Evolutionary conservation across 2,888 invertebrate species (phyloP).

Genomic region (Hoplodrina blanda): DNA sequence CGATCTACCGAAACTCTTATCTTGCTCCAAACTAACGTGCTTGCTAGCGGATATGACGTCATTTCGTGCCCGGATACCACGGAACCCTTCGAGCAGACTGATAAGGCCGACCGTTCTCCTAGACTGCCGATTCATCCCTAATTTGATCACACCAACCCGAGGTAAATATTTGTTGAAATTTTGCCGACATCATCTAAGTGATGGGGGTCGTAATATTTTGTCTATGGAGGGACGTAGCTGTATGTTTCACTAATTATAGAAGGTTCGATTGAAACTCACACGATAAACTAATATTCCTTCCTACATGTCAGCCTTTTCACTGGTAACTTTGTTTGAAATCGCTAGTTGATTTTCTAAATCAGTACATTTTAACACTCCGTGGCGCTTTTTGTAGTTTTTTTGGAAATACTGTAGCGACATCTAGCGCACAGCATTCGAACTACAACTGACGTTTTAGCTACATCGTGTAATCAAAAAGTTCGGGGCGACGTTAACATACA

Average conservation of each 20-base stretch:
- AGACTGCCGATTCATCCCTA: slow-evolving; percentile 35
- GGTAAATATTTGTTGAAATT: slow-evolving; percentile 52
- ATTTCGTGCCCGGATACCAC: slow-evolving; percentile 42
- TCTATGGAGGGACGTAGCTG: not conserved
- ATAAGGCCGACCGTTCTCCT: slow-evolving; percentile 39
- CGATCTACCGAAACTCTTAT: slow-evolving; percentile 34
- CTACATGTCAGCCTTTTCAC: not conserved
- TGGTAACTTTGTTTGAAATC: not conserved
- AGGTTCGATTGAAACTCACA: slow-evolving; percentile 7
- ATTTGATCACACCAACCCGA: slow-evolving; percentile 34
- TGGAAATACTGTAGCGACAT: not conserved
- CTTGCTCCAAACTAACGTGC: slow-evolving; percentile 17
- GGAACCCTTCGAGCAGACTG: slow-evolving; percentile 25
- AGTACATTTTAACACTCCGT: not conserved
- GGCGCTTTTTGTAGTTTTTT: not conserved
- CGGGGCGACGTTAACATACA: too few species aligned
- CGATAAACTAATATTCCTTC: not conserved
- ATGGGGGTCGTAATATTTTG: slow-evolving; percentile 22
- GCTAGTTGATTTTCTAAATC: not conserved
- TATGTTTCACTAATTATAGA: slow-evolving; percentile 20
- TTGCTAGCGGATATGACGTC: slow-evolving; percentile 36
- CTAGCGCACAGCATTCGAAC: too few species aligned
- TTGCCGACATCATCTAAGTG: slow-evolving; percentile 15
- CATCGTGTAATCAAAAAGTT: too few species aligned
- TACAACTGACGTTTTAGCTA: too few species aligned